Base-by-base conservation (phyloP, 2,113 vertebrate species). In the Chrysemys picta region DNA sequence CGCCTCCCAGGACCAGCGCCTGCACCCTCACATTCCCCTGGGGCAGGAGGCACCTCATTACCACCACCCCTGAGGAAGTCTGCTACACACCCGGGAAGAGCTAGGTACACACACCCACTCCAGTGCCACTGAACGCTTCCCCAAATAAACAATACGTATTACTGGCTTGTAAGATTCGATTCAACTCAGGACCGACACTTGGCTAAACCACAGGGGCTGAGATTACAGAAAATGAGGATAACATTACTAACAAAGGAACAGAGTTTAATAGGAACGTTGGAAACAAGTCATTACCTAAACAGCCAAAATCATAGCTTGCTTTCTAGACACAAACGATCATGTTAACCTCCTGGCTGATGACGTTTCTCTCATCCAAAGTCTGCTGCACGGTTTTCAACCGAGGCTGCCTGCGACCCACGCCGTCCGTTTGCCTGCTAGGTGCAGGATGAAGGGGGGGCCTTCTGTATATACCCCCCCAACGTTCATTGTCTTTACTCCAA, bases 201-300 rank as follows among this genome's bases (percentile, higher is more conserved):
- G 7, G 16, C 17, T 35, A 9, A 4, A 19, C 7, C 52, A 3
- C 17, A 1, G 6, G 14, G 35, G 14, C 16, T 69, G 16, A 21
- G 8, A 17, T n/a, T 8, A 65, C 14, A 35, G 62, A 16, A 35
- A 65, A 65, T 16, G 6, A n/a, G 62, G 35, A 17, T 13, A 65
- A 16, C 8, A 35, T n/a, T n/a, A n/a, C 21, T 5, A n/a, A 3
- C 35, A 21, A n/a, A 69, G 62, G 62, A n/a, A 69, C 31, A 21
- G 17, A 7, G 35, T 69, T n/a, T 16, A 17, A 7, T 35, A n/a
- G 8, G 12, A 10, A n/a, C 9, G 17, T 8, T 9, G 62, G 35
- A n/a, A n/a, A 9, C 62, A n/a, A 19, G 16, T 65, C 35, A n/a
- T 69, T 16, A 65, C 13, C 62, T 7, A 7, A 35, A 3, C 31